A percentile compares a stretch with the other conserved stretches of the same genome.
Evolutionary conservation across 2,797 vertebrate species (phyloP).

Genomic region (Hoplostethus atlanticus): DNA sequence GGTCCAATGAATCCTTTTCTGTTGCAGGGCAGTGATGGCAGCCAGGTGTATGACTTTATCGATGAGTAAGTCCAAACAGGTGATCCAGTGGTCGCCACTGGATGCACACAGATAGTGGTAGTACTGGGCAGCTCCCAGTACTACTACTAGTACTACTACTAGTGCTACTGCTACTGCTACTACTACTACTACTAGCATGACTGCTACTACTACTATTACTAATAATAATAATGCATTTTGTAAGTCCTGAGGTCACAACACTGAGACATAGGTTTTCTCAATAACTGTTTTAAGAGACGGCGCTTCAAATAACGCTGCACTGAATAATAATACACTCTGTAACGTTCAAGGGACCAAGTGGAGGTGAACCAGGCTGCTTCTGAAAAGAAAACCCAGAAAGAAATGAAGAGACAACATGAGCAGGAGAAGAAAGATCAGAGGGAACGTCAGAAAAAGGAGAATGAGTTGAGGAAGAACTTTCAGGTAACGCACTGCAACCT

Average conservation of each 20-base stretch:
- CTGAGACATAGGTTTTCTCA: too few relatives aligned
- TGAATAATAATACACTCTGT: neutral
- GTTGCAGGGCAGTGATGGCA: conserved; percentile 75
- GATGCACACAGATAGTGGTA: too few relatives aligned
- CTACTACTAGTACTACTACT: too few relatives aligned
- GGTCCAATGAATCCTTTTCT: conserved; percentile 30
- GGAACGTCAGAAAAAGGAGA: conserved; percentile 74
- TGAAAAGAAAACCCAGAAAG: conserved; percentile 60
- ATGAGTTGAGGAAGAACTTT: conserved; percentile 80
- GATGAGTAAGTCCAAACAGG: conserved; percentile 79
- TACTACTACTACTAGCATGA: too few relatives aligned
- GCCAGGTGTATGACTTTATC: conserved; percentile 81
- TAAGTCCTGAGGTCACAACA: too few relatives aligned
- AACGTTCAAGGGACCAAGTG: conserved; percentile 43
- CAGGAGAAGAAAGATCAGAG: conserved; percentile 70
- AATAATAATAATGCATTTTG: too few relatives aligned
- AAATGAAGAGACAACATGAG: conserved; percentile 64
- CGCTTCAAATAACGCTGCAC: too few relatives aligned
- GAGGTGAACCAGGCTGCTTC: neutral
- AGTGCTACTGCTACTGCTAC: too few relatives aligned
- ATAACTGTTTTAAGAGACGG: too few relatives aligned
- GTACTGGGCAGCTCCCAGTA: too few relatives aligned
- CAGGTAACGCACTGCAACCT: conserved; percentile 68
- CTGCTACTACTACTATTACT: too few relatives aligned
- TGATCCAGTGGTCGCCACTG: too few relatives aligned